These are phyloP conservation scores for Charanyca ferruginea DNA, from an alignment of 2,888 invertebrate genomes.

Conservation along the genomic window DNA sequence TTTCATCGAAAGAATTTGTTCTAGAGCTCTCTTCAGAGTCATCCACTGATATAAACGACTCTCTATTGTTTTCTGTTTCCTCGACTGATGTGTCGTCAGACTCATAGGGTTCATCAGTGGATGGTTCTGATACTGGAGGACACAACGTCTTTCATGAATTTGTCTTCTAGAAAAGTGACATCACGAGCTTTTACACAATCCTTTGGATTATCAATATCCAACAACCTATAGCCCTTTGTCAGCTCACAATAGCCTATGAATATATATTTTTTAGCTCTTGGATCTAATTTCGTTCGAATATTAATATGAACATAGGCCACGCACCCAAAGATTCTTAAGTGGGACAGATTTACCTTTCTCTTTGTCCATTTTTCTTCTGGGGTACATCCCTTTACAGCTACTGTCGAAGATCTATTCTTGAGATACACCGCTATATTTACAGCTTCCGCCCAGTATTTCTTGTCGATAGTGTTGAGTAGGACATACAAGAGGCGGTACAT, in stretches of 20 bases:
- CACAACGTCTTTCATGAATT: background rate
- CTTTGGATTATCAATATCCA: background rate
- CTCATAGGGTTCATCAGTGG: too few species aligned
- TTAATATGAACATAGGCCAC: conserved; percentile 16
- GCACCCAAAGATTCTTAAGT: conserved; percentile 38
- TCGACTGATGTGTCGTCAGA: too few species aligned
- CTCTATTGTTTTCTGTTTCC: too few species aligned
- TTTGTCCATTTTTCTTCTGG: conserved; percentile 32
- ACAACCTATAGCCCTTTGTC: conserved; percentile 60
- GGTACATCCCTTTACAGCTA: conserved; percentile 16
- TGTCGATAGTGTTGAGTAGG: too few species aligned
- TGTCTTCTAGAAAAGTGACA: background rate
- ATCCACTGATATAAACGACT: too few species aligned
- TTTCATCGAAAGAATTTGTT: too few species aligned
- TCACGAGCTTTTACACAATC: background rate
- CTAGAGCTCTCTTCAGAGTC: too few species aligned
- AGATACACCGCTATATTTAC: conserved; percentile 26
- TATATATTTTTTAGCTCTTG: conserved; percentile 24
- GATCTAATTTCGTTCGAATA: conserved; percentile 23
- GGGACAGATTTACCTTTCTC: conserved; percentile 14
- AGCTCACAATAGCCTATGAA: conserved; percentile 55
- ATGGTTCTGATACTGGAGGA: too few species aligned
- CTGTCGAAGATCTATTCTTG: conserved; percentile 26
- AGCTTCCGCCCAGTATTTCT: conserved; percentile 30
- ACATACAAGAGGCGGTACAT: too few species aligned